Conservation (phyloP, 1,140 invertebrate genomes). For the Orchestia grillus region DNA sequence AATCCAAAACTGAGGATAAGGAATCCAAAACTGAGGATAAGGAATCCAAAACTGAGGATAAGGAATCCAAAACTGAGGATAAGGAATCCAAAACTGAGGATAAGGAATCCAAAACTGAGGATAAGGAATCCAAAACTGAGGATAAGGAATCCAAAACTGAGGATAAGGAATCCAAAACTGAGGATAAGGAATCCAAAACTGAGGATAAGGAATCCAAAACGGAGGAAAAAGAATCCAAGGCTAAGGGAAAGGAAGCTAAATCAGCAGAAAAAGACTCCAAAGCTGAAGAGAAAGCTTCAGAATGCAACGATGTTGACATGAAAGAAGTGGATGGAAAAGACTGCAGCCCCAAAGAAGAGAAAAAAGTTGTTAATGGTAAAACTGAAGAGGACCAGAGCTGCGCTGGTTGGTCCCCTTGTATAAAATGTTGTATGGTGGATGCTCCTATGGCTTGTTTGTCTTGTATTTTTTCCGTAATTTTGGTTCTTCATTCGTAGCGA, state of each 20-base stretch:
- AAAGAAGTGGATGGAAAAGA: too few relatives aligned
- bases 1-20: constrained; percentile 58
- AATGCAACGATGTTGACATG: too few relatives aligned
- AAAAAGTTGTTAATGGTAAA: not conserved
- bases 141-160: not conserved
- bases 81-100: constrained; percentile 48
- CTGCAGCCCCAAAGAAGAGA: not conserved
- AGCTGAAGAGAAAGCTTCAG: too few relatives aligned
- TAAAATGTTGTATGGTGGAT: not conserved
- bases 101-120: constrained; percentile 58
- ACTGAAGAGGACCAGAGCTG: not conserved
- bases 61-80: constrained; percentile 59
- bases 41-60: constrained; percentile 54
- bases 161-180: not conserved
- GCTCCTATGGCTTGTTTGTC: not conserved
- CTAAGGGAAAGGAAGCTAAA: not conserved
- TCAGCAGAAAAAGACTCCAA: too few relatives aligned
- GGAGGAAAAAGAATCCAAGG: constrained; percentile 35
- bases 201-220: constrained; percentile 58
- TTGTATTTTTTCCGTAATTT: not conserved
- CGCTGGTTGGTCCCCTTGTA: not conserved
- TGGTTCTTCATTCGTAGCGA: not conserved
- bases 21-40: constrained; percentile 58
- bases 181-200: not conserved
- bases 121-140: not conserved